phyloP scores from a whole-genome alignment of 92 coral and sea anemone genomes.

The Epizoanthus scotinus region DNA sequence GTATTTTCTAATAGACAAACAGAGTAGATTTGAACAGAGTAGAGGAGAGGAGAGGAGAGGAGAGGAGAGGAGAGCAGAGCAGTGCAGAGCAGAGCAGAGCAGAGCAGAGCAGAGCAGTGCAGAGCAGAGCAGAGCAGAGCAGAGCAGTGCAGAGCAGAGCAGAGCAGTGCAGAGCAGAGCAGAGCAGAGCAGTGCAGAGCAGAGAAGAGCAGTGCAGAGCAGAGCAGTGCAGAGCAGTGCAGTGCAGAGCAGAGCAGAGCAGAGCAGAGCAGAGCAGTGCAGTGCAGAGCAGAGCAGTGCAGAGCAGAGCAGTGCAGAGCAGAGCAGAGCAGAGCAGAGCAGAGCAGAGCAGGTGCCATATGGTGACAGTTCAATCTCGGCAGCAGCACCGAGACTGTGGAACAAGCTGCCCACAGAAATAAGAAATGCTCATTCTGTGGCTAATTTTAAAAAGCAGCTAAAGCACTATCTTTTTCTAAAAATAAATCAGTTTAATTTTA shows the following conservation, averaged over 20 bases:
- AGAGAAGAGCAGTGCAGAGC: background rate
- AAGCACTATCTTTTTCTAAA: too few species aligned
- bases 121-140: background rate
- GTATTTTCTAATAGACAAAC: too few species aligned
- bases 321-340: background rate
- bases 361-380: too few species aligned
- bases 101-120: background rate
- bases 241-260: background rate
- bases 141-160: background rate
- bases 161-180: background rate
- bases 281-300: background rate
- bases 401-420: too few species aligned
- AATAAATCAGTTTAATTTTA: too few species aligned
- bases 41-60: background rate
- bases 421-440: too few species aligned
- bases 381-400: too few species aligned
- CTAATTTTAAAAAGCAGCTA: too few species aligned
- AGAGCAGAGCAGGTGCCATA: background rate
- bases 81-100: background rate
- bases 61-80: background rate
- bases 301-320: background rate
- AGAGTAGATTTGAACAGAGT: background rate
- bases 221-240: background rate
- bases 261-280: background rate
- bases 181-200: background rate